Conservation (phyloP, 2,888 invertebrate species). For the Diloba caeruleocephala region DNA sequence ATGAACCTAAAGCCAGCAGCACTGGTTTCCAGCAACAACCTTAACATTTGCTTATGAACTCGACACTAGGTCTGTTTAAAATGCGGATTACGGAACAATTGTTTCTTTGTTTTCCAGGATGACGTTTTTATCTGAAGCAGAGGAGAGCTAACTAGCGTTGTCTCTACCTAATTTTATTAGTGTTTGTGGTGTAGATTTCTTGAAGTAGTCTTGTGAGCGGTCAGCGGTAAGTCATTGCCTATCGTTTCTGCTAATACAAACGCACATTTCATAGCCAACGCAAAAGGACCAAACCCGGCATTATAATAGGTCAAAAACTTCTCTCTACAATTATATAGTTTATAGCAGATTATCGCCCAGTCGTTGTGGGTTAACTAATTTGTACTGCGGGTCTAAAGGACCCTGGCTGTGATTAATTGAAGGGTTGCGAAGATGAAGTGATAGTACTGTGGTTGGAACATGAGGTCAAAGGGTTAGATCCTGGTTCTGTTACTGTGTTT, state of each 20-base stretch:
- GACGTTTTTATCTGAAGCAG: too few species aligned
- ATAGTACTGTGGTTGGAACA: constrained; percentile 28
- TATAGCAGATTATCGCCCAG: constrained; percentile 43
- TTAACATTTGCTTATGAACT: too few species aligned
- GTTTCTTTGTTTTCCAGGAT: too few species aligned
- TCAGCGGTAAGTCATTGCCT: too few species aligned
- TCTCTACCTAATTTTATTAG: too few species aligned
- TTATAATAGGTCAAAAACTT: constrained; percentile 39
- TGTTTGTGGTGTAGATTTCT: too few species aligned
- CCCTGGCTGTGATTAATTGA: constrained; percentile 37
- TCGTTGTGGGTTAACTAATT: constrained; percentile 44
- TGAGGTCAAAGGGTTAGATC: constrained; percentile 7
- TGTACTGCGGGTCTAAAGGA: constrained; percentile 27
- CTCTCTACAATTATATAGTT: constrained; percentile 28
- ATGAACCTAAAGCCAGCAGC: too few species aligned
- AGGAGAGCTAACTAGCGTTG: too few species aligned
- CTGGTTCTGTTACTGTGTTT: constrained; percentile 3
- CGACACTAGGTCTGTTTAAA: too few species aligned
- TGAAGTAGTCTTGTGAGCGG: too few species aligned
- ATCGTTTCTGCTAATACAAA: constrained; percentile 1
- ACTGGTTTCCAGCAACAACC: too few species aligned
- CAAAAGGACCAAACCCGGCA: constrained; percentile 15
- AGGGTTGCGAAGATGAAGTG: constrained; percentile 31
- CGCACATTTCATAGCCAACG: constrained; percentile 22
- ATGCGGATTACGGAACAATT: too few species aligned